These are phyloP conservation scores for Odontamblyopus lacepedii DNA, from an alignment of 2,797 vertebrate genomes.

Conservation along the genomic window DNA sequence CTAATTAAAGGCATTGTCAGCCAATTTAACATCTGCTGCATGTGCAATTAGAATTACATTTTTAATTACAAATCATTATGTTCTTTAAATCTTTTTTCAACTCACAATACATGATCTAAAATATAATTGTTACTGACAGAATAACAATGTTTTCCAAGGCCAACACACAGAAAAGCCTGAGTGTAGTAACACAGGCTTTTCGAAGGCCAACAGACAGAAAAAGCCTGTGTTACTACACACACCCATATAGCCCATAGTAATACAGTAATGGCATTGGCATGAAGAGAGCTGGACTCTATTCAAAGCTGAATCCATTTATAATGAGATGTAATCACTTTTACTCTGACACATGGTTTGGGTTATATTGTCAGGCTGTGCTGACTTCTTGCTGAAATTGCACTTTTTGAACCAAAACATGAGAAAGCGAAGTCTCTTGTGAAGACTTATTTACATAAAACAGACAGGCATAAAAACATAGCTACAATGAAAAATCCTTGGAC, in stretches of 20 bases:
- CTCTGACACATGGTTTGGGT: conserved; percentile 47
- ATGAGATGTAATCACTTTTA: conserved; percentile 60
- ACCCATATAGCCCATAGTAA: conserved; percentile 19
- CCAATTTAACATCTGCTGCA: conserved; percentile 57
- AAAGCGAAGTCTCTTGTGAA: conserved; percentile 41
- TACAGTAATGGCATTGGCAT: conserved; percentile 38
- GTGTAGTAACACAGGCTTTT: not conserved
- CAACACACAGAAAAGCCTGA: not conserved
- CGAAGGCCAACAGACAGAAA: not conserved
- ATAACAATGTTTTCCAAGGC: not conserved
- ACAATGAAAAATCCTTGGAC: conserved; percentile 23
- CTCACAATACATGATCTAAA: not conserved
- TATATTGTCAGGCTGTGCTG: conserved; percentile 34
- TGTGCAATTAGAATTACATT: conserved; percentile 52
- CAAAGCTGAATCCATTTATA: conserved; percentile 55
- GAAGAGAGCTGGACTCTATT: conserved; percentile 37
- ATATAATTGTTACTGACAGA: not conserved
- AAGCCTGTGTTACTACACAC: conserved; percentile 14
- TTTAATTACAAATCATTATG: conserved; percentile 42
- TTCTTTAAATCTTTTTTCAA: conserved; percentile 39
- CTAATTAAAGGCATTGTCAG: conserved; percentile 37
- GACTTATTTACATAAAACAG: conserved; percentile 65
- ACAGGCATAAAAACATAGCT: conserved; percentile 42
- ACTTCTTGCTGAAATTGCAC: conserved; percentile 64
- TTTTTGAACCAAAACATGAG: conserved; percentile 50